Evolutionary conservation across 1,140 invertebrate genomes (phyloP).

Genomic region (Mamestra configurata): DNA sequence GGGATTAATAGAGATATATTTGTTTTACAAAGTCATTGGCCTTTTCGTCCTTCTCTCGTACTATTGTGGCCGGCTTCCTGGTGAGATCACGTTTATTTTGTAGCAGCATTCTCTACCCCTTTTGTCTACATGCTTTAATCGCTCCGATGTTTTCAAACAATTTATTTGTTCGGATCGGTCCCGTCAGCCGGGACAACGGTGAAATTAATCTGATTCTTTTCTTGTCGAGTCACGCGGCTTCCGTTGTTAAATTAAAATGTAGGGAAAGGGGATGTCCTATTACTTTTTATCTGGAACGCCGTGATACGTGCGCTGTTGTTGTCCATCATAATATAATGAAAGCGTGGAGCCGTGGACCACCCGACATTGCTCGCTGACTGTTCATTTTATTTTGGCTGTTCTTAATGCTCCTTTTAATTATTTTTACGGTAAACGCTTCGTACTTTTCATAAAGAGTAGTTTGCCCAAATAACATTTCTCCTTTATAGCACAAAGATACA

Average conservation of each 20-base stretch:
- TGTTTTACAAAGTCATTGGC: constrained; percentile 75
- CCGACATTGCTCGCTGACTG: constrained; percentile 59
- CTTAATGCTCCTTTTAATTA: neutral
- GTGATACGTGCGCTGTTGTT: constrained; percentile 56
- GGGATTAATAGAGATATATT: constrained; percentile 56
- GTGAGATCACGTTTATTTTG: constrained; percentile 79
- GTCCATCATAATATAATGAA: constrained; percentile 52
- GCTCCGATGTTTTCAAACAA: constrained; percentile 70
- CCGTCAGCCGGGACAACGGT: constrained; percentile 61
- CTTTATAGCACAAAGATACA: neutral
- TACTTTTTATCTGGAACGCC: constrained; percentile 64
- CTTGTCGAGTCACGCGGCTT: constrained; percentile 81
- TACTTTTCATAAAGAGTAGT: too few relatives aligned
- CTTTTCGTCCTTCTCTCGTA: constrained; percentile 73
- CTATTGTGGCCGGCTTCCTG: constrained; percentile 75
- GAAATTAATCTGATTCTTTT: constrained; percentile 81
- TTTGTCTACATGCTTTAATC: constrained; percentile 60
- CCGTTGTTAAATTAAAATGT: constrained; percentile 82
- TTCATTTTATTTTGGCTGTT: constrained; percentile 55
- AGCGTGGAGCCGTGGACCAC: constrained; percentile 64
- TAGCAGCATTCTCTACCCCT: constrained; percentile 64
- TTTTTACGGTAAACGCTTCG: neutral
- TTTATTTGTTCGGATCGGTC: constrained; percentile 70
- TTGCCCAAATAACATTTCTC: neutral
- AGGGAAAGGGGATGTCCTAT: constrained; percentile 70